Evolutionary conservation across 2,113 vertebrate species (phyloP), one percentile per base, ranked within the genome.

Genomic region (Bubo bubo): DNA sequence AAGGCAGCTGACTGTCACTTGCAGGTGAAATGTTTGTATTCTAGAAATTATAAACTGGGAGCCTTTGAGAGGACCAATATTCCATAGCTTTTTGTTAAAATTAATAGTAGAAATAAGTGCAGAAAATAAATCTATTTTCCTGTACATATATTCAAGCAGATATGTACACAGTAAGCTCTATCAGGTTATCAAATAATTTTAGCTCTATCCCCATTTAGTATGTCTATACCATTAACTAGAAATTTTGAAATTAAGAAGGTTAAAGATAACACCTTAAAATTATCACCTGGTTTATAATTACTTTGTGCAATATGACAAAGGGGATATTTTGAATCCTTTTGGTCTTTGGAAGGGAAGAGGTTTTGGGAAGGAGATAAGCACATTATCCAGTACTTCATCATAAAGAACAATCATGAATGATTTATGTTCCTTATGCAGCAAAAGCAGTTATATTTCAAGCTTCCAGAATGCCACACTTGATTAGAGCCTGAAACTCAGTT

Each of bases 1-100:
- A 90, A 96, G 68, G 82, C 66, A 88, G 71, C 88, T 96, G 79
- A 68, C 88, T 95, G 84, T 91, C 28, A 39, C 52, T 49, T 53
- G 13, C 64, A 89, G 75, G 58, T 47, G 24, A 96, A 88, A 88
- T 76, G 55, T 73, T 55, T 72, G 45, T 49, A 50, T 91, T 83
- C 80, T 58, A 86, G 52, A 96, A 93, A 67, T 93, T 26, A 60
- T 88, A 73, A 91, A 68, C 2, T 45, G 15, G 19, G 66, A 90
- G 76, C 22, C 53, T 79, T 84, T 86, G 22, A 34, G 13, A 84
- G 62, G 75, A 91, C 70, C 75, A 66, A 63, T 66, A 41, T 63
- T 90, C 20, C 9, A 47, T 8, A 76, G 9, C 3, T 67, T 80
- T 95, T 62, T 71, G 5, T 79, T 83, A 62, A 95, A 60, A 84